Percentiles rank a stretch among this genome's conserved stretches.
Evolutionary conservation across 2,113 vertebrate species (phyloP).

Genomic region (Acanthochromis polyacanthus): DNA sequence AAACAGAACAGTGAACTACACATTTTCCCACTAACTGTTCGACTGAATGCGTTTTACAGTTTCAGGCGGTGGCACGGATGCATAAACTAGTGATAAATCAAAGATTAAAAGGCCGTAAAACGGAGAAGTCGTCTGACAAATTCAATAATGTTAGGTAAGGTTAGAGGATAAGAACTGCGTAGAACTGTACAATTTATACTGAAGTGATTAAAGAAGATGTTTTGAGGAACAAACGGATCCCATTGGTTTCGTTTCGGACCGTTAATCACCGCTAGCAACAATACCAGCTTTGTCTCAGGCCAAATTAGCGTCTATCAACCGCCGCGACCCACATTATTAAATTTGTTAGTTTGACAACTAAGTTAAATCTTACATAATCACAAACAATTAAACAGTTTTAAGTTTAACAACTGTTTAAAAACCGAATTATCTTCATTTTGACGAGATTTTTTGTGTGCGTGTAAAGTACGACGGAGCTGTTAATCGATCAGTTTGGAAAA

Average conservation of each 20-base stretch:
- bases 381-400: not conserved
- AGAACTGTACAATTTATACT: too few relatives aligned
- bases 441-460: not conserved
- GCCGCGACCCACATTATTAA: not conserved
- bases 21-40: not conserved
- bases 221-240: not conserved
- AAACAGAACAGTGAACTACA: not conserved
- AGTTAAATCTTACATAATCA: slow-evolving; percentile 27
- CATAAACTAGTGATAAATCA: too few relatives aligned
- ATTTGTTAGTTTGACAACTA: slow-evolving; percentile 5
- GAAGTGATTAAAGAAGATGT: not conserved
- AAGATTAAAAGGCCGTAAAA: not conserved
- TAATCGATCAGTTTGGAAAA: not conserved
- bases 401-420: not conserved
- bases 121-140: not conserved
- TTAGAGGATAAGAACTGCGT: not conserved
- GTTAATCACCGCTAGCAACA: slow-evolving; percentile 54
- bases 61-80: not conserved
- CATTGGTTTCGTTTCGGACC: slow-evolving; percentile 7
- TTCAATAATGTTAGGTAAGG: not conserved
- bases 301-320: slow-evolving; percentile 28
- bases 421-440: not conserved
- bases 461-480: not conserved
- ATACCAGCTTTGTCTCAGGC: slow-evolving; percentile 45
- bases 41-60: not conserved